phyloP scores from a whole-genome alignment of 2,888 invertebrate species.

The Sarcophaga subvicina region DNA sequence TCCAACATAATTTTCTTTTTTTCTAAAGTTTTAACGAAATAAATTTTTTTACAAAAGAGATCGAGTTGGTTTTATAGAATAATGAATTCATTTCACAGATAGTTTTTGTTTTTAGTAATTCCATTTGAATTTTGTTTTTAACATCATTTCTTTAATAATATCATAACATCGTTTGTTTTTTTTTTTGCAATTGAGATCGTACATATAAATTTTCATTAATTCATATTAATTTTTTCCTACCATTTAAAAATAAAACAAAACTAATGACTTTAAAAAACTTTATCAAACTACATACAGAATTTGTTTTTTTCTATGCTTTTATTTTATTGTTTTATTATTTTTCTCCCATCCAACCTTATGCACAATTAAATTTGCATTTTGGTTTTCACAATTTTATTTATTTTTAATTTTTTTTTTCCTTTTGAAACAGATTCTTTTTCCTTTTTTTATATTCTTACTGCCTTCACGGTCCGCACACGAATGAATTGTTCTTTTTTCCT shows the following conservation, averaged over 20 bases:
- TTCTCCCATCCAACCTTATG: too few relatives aligned
- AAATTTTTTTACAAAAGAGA: constrained; percentile 11
- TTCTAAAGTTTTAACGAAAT: neutral
- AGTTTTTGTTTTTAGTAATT: neutral
- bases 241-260: neutral
- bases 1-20: neutral
- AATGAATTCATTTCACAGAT: neutral
- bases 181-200: constrained; percentile 39
- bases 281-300: neutral
- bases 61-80: constrained; percentile 10
- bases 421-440: too few relatives aligned
- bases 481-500: too few relatives aligned
- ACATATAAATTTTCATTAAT: neutral
- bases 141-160: neutral
- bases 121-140: constrained; percentile 2
- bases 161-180: too few relatives aligned
- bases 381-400: too few relatives aligned
- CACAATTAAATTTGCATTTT: too few relatives aligned
- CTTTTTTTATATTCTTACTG: too few relatives aligned
- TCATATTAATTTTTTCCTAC: neutral
- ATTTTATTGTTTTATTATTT: neutral
- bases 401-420: too few relatives aligned
- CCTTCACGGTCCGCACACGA: too few relatives aligned
- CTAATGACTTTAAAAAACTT: neutral
- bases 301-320: neutral